Evolutionary conservation across 1,140 invertebrate genomes (phyloP).

Genomic region (Trichogramma pretiosum): DNA sequence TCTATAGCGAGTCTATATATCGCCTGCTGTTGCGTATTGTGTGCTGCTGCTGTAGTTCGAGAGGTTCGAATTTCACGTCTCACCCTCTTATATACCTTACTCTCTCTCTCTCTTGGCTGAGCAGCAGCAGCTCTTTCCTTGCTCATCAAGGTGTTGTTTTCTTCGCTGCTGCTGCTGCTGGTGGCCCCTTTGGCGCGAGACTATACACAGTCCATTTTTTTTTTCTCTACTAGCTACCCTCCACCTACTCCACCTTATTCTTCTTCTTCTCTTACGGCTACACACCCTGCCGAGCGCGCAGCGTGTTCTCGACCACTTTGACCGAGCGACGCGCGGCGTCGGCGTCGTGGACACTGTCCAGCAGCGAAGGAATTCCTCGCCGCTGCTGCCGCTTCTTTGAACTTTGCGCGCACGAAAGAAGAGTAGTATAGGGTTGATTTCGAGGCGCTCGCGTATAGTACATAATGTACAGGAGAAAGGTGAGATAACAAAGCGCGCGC

Average conservation of each 20-base stretch:
- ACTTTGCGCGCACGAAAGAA: not conserved
- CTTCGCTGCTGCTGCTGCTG: not conserved
- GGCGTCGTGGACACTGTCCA: slow-evolving; percentile 4
- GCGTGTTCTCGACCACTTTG: slow-evolving; percentile 4
- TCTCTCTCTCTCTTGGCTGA: slow-evolving; percentile 21
- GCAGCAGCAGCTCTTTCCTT: slow-evolving; percentile 19
- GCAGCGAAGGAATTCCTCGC: slow-evolving; percentile 6
- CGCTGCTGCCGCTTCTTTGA: slow-evolving; percentile 1
- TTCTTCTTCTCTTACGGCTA: too few relatives aligned
- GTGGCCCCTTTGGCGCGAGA: not conserved
- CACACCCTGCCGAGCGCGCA: too few relatives aligned
- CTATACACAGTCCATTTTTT: too few relatives aligned
- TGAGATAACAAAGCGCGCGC: too few relatives aligned
- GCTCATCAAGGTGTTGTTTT: not conserved
- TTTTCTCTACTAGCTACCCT: too few relatives aligned
- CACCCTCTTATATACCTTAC: not conserved
- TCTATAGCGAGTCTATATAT: slow-evolving; percentile 15
- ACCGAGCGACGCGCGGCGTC: too few relatives aligned
- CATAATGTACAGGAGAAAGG: too few relatives aligned
- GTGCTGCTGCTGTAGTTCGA: too few relatives aligned
- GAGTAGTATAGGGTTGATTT: not conserved
- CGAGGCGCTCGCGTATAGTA: too few relatives aligned
- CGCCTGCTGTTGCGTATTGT: too few relatives aligned
- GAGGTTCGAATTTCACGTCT: slow-evolving; percentile 15
- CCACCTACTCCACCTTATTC: too few relatives aligned